Evolutionary conservation across 2,888 invertebrate species (phyloP), one percentile per base, ranked within the genome.

Genomic region (Nymphalis urticae): DNA sequence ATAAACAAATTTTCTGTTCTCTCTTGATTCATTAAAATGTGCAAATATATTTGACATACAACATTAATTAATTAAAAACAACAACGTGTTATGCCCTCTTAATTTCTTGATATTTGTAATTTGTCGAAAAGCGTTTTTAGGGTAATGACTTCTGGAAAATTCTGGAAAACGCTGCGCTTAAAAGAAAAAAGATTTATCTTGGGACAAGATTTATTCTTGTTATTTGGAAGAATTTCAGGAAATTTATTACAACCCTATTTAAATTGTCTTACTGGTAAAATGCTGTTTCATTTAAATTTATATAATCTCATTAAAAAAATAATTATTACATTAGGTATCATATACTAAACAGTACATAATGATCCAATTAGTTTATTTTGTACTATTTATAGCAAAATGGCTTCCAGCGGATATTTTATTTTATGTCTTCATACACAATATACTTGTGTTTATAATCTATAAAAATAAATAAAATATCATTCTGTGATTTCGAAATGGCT

Each of bases 181-280:
- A 36, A 42, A 58, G 19, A 42, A n/a, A 7, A n/a, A 6, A 58
- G 58, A 58, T 58, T 58, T 58, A 58, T 42, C 36, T 19, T 13
- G 13, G 36, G 42, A 6, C 42, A 42, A 58, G 58, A 58, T 42
- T 58, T 58, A 58, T 58, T n/a, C 8, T 50, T 50, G 27, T 54
- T 7, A 21, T 17, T 42, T 19, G 36, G 13, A 27, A 42, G 42
- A 42, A 13, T 58, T 42, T 19, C 58, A 13, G 36, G 21, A 58
- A 58, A 36, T 36, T 19, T 42, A n/a, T 36, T 36, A 6, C 36
- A 56, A 27, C 17, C 27, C 32, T 3, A 42, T 42, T 42, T 42
- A 13, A 13, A 42, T 42, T 13, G 4, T 10, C 42, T 56, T 17
- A 32, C 54, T 9, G 16, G 27, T 56, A 32, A 27, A 32, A 8